Evolutionary conservation across 2,113 vertebrate species (phyloP).

Genomic region (Oncorhynchus mykiss): DNA sequence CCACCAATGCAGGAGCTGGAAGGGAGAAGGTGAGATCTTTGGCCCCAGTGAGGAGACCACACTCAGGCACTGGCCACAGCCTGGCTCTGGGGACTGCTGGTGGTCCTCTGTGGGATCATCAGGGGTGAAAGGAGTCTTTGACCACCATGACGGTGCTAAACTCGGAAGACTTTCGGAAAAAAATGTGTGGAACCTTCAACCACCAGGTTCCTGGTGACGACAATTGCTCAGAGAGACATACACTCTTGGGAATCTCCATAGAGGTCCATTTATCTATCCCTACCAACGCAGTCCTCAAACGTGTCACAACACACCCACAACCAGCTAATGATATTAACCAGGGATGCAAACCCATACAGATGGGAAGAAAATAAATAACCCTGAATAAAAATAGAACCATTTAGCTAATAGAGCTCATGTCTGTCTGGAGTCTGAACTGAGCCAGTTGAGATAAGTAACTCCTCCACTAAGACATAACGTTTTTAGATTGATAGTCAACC

Average conservation of each 20-base stretch:
- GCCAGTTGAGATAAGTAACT: slow-evolving; percentile 26
- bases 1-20: slow-evolving; percentile 41
- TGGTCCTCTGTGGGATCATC: slow-evolving; percentile 43
- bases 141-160: slow-evolving; percentile 46
- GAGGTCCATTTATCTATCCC: slow-evolving; percentile 43
- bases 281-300: slow-evolving; percentile 15
- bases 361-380: slow-evolving; percentile 59
- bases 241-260: slow-evolving; percentile 28
- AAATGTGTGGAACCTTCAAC: slow-evolving; percentile 21
- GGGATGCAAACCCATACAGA: slow-evolving; percentile 55
- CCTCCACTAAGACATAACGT: slow-evolving; percentile 33
- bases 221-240: no score
- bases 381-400: background rate
- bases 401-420: slow-evolving; percentile 28
- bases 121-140: slow-evolving; percentile 63
- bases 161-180: slow-evolving; percentile 49
- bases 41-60: slow-evolving; percentile 54
- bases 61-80: slow-evolving; percentile 36
- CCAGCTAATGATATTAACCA: slow-evolving; percentile 44
- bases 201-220: slow-evolving; percentile 33
- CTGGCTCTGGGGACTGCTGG: slow-evolving; percentile 23
- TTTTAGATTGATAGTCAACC: slow-evolving; percentile 47
- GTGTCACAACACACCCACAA: slow-evolving; percentile 20
- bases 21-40: slow-evolving; percentile 67
- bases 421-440: slow-evolving; percentile 25